Percentiles rank a stretch among this genome's conserved stretches.
Evolutionary conservation across 2,888 invertebrate genomes (phyloP).

Genomic region (Amphipyra berbera): DNA sequence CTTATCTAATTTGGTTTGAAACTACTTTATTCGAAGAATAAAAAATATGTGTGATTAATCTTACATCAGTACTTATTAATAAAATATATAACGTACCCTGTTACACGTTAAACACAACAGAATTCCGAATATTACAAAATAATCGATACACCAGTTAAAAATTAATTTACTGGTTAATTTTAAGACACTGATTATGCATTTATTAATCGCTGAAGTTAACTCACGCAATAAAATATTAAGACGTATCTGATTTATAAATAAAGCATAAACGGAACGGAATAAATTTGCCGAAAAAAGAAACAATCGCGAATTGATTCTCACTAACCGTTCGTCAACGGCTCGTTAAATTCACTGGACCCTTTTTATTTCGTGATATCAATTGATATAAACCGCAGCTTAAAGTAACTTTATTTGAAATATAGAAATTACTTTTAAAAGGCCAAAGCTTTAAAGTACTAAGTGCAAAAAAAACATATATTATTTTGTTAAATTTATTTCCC

Average conservation of each 20-base stretch:
- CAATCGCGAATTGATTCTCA: constrained; percentile 47
- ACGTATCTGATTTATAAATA: constrained; percentile 38
- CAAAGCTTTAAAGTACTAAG: no score
- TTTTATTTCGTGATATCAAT: constrained; percentile 59
- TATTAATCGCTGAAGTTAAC: constrained; percentile 9
- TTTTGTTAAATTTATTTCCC: no score
- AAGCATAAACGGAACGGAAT: constrained; percentile 28
- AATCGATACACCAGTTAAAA: not conserved
- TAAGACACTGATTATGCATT: constrained; percentile 17
- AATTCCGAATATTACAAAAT: not conserved
- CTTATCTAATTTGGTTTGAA: not conserved
- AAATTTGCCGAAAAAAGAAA: constrained; percentile 37
- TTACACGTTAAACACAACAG: not conserved
- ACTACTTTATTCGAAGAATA: no score
- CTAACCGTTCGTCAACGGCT: constrained; percentile 32
- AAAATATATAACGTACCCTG: no score
- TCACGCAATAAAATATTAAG: constrained; percentile 22
- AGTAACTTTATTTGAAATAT: not conserved
- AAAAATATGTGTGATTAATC: no score
- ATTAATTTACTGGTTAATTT: not conserved
- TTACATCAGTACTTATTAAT: no score
- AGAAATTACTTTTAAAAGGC: not conserved
- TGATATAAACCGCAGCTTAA: constrained; percentile 28
- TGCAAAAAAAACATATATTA: no score
- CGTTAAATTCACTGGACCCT: constrained; percentile 61